Base-by-base conservation (phyloP, 2,888 invertebrate genomes). In the Chaetogeoica ovagalla region DNA sequence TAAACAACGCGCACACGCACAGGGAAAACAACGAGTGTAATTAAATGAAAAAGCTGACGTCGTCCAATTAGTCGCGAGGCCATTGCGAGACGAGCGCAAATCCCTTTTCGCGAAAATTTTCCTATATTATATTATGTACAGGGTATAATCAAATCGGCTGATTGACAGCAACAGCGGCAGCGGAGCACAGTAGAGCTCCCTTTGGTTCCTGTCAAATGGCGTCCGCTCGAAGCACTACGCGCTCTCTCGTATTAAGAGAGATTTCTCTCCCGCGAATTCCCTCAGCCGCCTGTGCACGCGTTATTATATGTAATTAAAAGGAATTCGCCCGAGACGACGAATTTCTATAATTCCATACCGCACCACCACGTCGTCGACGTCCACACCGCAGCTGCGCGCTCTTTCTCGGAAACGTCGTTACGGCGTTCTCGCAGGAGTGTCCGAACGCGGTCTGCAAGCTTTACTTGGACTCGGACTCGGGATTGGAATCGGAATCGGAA, bases 21-120 rank as follows among this genome's bases (percentile, higher is more conserved):
- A 43, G 43, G 23, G 66, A 30, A 57, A 76, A 76, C 66, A 73
- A 63, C 68, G 68, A 59, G 66, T 76, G 30, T 30, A 68, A 68
- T 76, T 76, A 76, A 76, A 76, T 76, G 76, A 76, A 76, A 76
- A 76, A 68, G 39, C 65, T 76, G 68, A 76, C 68, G 43, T 68
- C 66, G 59, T 57, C 57, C 66, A 68, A 76, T 76, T 76, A 76
- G 76, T 19, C 30, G 30, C 30, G 2, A 4, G 30, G 30, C 30
- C 30, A 30, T 30, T 4, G 30, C 30, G 30, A 30, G 30, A 1
- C 2, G 30, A 30, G 30, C 4, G 30, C 30, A 30, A 30, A 4
- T 30, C 30, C 30, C 30, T 30, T 30, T 30, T 30, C 30, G 30
- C 30, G 30, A 30, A 30, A 30, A 30, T 30, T 30, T 30, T 30